Percentiles rank a stretch among this genome's conserved stretches.
These are phyloP conservation scores for Cyprinella venusta DNA, from an alignment of 2,797 vertebrate genomes.

Conservation along the genomic window DNA sequence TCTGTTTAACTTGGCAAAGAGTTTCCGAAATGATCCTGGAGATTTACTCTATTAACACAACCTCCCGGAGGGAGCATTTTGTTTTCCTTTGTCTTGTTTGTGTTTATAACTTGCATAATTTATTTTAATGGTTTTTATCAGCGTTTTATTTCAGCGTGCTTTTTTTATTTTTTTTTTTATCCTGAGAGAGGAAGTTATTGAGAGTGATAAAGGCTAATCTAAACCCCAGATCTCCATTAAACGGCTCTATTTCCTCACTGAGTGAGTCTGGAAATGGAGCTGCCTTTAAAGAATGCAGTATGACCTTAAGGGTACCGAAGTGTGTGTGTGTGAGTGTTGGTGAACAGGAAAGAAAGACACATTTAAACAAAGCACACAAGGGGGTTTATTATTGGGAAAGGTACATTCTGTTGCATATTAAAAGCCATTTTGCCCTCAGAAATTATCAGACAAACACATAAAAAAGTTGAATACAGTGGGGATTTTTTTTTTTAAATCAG, in stretches of 20 bases:
- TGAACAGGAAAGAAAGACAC: neutral
- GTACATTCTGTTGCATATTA: neutral
- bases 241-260: conserved; percentile 68
- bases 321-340: conserved; percentile 22
- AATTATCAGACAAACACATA: neutral
- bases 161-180: conserved; percentile 55
- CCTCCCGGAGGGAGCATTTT: conserved; percentile 52
- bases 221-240: conserved; percentile 70
- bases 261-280: conserved; percentile 66
- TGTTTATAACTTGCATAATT: conserved; percentile 62
- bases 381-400: conserved; percentile 2
- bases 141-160: conserved; percentile 61
- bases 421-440: neutral
- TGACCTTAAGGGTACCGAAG: conserved; percentile 48
- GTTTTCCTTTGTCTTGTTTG: conserved; percentile 60
- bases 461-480: neutral
- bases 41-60: conserved; percentile 62
- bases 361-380: conserved; percentile 16
- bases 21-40: conserved; percentile 48
- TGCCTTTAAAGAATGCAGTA: conserved; percentile 65
- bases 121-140: conserved; percentile 70
- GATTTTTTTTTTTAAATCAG: too few relatives aligned
- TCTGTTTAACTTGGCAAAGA: conserved; percentile 58
- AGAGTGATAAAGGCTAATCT: conserved; percentile 69
- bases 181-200: conserved; percentile 65